Percentiles rank a stretch among this genome's conserved stretches.
phyloP scores from a whole-genome alignment of 2,888 invertebrate species.

The Cerceris ruficornis region DNA sequence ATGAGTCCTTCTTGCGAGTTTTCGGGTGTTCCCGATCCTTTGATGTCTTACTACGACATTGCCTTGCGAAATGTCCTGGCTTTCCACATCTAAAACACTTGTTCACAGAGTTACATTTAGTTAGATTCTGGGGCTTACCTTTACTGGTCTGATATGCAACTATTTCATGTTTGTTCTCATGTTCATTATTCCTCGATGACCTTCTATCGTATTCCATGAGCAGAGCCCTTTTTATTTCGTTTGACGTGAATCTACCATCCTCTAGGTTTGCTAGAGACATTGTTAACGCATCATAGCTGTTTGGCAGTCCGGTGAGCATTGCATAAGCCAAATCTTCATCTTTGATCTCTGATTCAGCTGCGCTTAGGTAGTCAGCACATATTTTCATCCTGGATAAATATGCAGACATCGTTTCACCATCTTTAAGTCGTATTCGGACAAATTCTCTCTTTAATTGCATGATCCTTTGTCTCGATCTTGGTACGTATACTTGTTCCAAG shows the following conservation, averaged over 20 bases:
- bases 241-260: conserved; percentile 26
- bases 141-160: conserved; percentile 7
- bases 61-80: neutral
- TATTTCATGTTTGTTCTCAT: conserved; percentile 4
- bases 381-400: conserved; percentile 30
- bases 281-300: conserved; percentile 27
- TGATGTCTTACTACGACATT: neutral
- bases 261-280: conserved; percentile 29
- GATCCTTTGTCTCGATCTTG: conserved; percentile 34
- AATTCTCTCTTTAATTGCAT: conserved; percentile 26
- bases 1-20: conserved; percentile 6
- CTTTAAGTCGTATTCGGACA: conserved; percentile 12
- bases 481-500: conserved; percentile 25
- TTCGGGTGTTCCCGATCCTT: neutral
- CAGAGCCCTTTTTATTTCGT: conserved; percentile 17
- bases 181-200: conserved; percentile 5
- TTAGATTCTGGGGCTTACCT: neutral
- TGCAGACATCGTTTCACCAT: conserved; percentile 26
- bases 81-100: conserved; percentile 10
- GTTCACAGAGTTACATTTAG: neutral
- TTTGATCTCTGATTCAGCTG: conserved; percentile 16
- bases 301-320: conserved; percentile 29
- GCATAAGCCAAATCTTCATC: conserved; percentile 35
- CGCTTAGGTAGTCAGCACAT: conserved; percentile 9
- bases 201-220: conserved; percentile 18